Evolutionary conservation across 2,797 vertebrate genomes (phyloP).

Genomic region (Tapirus indicus): DNA sequence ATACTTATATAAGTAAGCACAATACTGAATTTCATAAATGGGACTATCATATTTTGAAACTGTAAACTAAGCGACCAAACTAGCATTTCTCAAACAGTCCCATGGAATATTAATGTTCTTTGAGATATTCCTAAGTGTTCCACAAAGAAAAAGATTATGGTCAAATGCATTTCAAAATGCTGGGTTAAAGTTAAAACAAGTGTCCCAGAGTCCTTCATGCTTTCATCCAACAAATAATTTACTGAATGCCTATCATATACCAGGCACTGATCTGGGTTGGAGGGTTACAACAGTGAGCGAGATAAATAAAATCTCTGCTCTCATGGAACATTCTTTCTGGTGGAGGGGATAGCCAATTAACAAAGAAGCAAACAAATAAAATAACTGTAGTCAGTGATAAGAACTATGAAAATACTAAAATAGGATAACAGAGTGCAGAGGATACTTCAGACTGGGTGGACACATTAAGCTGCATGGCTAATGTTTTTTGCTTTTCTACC

Average conservation of each 20-base stretch:
- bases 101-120: neutral
- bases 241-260: neutral
- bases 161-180: conserved; percentile 43
- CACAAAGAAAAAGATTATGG: conserved; percentile 10
- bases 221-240: conserved; percentile 7
- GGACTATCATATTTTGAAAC: neutral
- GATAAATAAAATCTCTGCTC: conserved; percentile 6
- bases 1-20: neutral
- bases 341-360: neutral
- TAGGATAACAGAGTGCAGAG: neutral
- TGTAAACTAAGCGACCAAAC: neutral
- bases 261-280: neutral
- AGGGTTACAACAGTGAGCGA: neutral
- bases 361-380: conserved; percentile 18
- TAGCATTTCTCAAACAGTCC: conserved; percentile 15
- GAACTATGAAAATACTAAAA: conserved; percentile 19
- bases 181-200: neutral
- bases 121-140: neutral
- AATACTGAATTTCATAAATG: conserved; percentile 46
- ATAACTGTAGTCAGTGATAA: neutral
- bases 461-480: neutral
- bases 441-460: neutral
- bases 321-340: neutral
- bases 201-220: neutral
- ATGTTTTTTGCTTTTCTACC: neutral